Base-by-base conservation (phyloP, 2,113 vertebrate species). In the Podiceps cristatus region DNA sequence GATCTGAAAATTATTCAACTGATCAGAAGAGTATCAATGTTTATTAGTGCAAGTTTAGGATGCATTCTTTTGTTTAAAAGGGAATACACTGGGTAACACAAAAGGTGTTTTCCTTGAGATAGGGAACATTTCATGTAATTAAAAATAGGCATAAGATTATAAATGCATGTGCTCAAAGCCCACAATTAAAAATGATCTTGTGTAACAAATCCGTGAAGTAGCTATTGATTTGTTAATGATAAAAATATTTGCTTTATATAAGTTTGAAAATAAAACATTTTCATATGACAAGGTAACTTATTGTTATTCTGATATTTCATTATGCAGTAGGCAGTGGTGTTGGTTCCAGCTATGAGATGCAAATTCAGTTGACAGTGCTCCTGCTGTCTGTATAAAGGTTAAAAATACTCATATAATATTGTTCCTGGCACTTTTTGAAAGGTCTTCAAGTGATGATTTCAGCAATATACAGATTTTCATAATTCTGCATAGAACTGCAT, bases 381-480 rank as follows among this genome's bases (percentile, higher is more conserved):
- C 93, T 91, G 91, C 93, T 94, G 88, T 95, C 91, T 94, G 90
- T 90, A 95, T 94, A 97, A 94, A 97, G 91, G 89, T 96, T 97
- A 97, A 96, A 96, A 96, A 95, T 81, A 96, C 88, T 93, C 25
- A 88, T 67, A 93, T 77, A 90, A 94, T 95, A 88, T 72, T 88
- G 75, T 78, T 96, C 23, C 81, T 95, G 88, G 86, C 80, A 95
- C 74, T 93, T 97, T 92, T 71, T 42, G 73, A 94, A 93, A 95
- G 88, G 86, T 96, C 88, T 95, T 91, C 67, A 81, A 90, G 77
- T 73, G 74, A 89, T 90, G 60, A 94, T 93, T 96, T 95, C 84
- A 93, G 72, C 80, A 96, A 67, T 81, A 96, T 66, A 95, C 16
- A 78, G 42, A 93, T 91, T 94, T 91, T 86, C 49, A 86, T 93